Conservation (phyloP, 2,113 vertebrate genomes). For the Bubo scandiacus region DNA sequence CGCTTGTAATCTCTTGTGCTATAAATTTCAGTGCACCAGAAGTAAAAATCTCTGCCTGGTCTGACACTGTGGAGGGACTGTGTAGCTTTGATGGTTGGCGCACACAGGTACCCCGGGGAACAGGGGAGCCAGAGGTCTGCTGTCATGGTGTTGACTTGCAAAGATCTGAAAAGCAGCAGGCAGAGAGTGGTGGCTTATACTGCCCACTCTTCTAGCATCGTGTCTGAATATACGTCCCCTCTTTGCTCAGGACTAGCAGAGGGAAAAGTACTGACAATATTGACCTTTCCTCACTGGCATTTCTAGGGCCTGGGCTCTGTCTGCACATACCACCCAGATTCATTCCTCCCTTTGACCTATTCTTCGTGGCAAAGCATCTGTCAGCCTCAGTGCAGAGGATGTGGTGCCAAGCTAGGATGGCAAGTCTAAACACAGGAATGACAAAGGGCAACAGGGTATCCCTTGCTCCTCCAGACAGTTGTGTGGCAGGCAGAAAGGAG, state of each 20-base stretch:
- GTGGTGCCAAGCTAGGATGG: background rate
- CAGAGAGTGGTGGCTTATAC: background rate
- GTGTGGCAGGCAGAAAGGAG: background rate
- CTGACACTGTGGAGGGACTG: background rate
- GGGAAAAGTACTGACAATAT: background rate
- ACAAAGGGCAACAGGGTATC: background rate
- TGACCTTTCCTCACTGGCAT: background rate
- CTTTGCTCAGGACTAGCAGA: background rate
- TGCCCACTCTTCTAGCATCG: background rate
- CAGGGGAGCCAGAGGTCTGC: background rate
- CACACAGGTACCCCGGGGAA: background rate
- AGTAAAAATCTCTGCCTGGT: background rate
- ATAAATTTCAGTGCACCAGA: background rate
- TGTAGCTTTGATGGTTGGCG: background rate
- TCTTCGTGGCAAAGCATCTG: background rate
- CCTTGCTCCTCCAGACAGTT: background rate
- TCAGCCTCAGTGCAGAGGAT: background rate
- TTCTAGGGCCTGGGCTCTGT: background rate
- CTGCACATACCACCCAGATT: background rate
- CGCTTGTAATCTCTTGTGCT: background rate
- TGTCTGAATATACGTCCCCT: background rate
- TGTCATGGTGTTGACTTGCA: background rate
- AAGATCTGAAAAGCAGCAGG: background rate
- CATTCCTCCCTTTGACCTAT: background rate
- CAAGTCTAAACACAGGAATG: background rate